These are phyloP conservation scores for Triplophysa bombifrons DNA, from an alignment of 2,797 vertebrate species.

Conservation along the genomic window DNA sequence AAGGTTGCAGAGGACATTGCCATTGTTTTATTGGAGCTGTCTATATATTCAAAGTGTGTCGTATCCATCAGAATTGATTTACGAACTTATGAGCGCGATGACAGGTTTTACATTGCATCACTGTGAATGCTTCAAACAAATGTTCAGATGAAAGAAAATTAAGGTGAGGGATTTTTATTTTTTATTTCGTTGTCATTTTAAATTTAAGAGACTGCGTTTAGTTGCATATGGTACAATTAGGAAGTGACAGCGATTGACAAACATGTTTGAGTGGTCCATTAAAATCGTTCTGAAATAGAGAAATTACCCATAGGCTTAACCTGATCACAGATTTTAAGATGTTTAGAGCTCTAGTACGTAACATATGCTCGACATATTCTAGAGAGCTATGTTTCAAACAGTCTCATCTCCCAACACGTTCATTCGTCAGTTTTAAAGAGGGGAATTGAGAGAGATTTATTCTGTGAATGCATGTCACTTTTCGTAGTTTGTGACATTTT, in stretches of 20 bases:
- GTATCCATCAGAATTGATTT: background rate
- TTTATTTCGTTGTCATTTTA: slow-evolving; percentile 47
- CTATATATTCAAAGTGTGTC: background rate
- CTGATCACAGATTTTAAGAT: slow-evolving; percentile 42
- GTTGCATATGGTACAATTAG: slow-evolving; percentile 57
- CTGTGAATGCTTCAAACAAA: slow-evolving; percentile 16
- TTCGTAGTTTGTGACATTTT: slow-evolving; percentile 22
- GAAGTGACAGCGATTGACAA: slow-evolving; percentile 40
- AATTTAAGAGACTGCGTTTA: slow-evolving; percentile 41
- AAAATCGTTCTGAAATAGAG: slow-evolving; percentile 50
- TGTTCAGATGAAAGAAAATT: background rate
- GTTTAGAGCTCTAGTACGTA: slow-evolving; percentile 39
- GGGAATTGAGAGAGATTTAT: slow-evolving; percentile 31
- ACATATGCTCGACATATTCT: slow-evolving; percentile 57
- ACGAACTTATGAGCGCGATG: background rate
- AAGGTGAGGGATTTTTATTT: slow-evolving; percentile 6
- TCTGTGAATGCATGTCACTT: slow-evolving; percentile 29
- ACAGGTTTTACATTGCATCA: slow-evolving; percentile 1
- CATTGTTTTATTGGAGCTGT: background rate
- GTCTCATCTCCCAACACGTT: slow-evolving; percentile 50
- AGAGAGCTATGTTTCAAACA: slow-evolving; percentile 40
- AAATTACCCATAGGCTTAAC: slow-evolving; percentile 54
- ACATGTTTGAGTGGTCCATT: slow-evolving; percentile 50
- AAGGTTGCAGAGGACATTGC: background rate
- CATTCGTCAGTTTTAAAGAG: slow-evolving; percentile 47